Evolutionary conservation across 1,140 invertebrate species (phyloP), one percentile per base, ranked within the genome.

Genomic region (Phenacoccus solenopsis): DNA sequence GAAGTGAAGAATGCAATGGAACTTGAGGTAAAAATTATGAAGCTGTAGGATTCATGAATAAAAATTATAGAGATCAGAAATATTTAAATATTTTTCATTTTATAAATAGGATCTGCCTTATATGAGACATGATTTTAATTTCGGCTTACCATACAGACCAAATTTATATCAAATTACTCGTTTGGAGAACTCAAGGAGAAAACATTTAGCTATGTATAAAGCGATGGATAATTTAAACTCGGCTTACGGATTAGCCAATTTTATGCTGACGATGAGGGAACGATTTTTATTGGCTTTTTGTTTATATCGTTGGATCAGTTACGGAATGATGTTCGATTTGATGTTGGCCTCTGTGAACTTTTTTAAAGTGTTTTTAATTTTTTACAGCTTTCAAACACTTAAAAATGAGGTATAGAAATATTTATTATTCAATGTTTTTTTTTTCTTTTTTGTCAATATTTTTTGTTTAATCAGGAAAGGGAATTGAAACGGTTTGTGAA

Each of bases 261-360:
- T 64, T 64, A 64, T 64, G 25, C 16, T 64, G 4, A 64, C 59
- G 1, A 64, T 64, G 59, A 64, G 59, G 59, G 59, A 64, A 24
- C 59, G 59, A 4, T 27, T 64, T 64, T 64, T 22, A 5, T 64
- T 64, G 4, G 59, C 59, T 22, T 64, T 16, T 24, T 64, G 25
- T 27, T 27, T 64, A 10, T 64, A 64, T 27, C 25, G 21, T 27
- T 64, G 59, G 59, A 64, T 64, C 16, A 64, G 22, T 27, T 24
- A 64, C 22, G 25, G 25, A 25, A 24, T 5, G 21, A 5, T 64
- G 25, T 64, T 64, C 22, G 21, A 64, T 64, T 9, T 25, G 59
- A 20, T 64, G 13, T 24, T 64, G 16, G 59, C 59, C 59, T 24
- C 20, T 16, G 25, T 64, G 22, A 64, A 64, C 25, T 64, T 64